These are phyloP conservation scores for Setipinna tenuifilis DNA, from an alignment of 2,797 vertebrate species.

Conservation along the genomic window DNA sequence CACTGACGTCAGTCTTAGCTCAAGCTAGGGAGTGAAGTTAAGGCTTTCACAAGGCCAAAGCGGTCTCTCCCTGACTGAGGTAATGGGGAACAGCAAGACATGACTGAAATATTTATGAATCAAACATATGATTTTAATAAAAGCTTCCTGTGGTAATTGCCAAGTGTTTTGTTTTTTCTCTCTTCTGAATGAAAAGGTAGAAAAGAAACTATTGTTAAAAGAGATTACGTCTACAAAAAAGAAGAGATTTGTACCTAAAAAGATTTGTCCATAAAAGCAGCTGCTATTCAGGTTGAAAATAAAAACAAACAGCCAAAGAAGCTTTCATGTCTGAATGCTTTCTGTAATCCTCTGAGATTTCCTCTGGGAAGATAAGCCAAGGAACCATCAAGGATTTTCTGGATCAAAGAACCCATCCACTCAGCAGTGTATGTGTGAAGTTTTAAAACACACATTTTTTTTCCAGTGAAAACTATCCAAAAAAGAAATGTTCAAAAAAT, in stretches of 20 bases:
- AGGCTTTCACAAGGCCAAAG: neutral
- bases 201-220: neutral
- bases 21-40: neutral
- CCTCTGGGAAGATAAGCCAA: neutral
- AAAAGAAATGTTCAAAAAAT: neutral
- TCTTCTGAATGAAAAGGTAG: too few relatives aligned
- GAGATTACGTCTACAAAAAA: neutral
- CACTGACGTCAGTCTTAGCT: neutral
- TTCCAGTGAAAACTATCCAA: neutral
- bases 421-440: neutral
- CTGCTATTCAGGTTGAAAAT: neutral
- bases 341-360: neutral
- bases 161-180: neutral
- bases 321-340: neutral
- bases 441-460: neutral
- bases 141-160: neutral
- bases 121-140: neutral
- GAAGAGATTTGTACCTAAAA: neutral
- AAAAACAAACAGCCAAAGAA: neutral
- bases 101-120: neutral
- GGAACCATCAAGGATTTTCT: neutral
- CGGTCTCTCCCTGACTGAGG: neutral
- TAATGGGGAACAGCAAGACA: neutral
- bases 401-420: neutral
- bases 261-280: too few relatives aligned